Evolutionary conservation across 2,888 invertebrate species (phyloP).

Genomic region (Automeris io): DNA sequence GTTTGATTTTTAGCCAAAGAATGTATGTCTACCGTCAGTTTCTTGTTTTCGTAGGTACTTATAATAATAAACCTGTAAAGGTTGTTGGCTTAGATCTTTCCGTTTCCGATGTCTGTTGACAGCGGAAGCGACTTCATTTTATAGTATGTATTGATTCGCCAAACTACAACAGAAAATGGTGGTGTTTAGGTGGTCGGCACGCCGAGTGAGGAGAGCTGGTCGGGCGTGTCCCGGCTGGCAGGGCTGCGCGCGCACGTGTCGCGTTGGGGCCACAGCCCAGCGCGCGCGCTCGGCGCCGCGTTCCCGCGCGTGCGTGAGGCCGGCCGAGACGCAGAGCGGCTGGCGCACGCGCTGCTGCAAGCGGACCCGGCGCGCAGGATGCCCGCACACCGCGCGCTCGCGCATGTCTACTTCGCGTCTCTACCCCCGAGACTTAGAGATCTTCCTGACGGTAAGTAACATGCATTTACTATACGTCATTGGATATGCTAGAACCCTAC

Average conservation of each 20-base stretch:
- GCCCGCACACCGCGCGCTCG: conserved; percentile 90
- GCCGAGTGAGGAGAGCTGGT: conserved; percentile 95
- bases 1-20: no score
- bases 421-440: conserved; percentile 93
- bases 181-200: conserved; percentile 88
- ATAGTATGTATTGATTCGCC: no score
- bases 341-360: conserved; percentile 90
- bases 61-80: no score
- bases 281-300: conserved; percentile 87
- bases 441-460: conserved; percentile 89
- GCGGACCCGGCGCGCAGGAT: conserved; percentile 91
- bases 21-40: no score
- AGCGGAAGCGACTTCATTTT: no score
- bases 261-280: conserved; percentile 80
- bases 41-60: no score
- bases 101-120: no score
- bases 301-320: conserved; percentile 95
- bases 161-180: no score
- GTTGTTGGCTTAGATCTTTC: no score
- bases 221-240: conserved; percentile 90
- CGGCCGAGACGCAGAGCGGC: conserved; percentile 89
- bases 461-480: neutral
- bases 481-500: neutral
- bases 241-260: conserved; percentile 86
- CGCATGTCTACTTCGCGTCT: conserved; percentile 92